These are phyloP conservation scores for Argyresthia albistria DNA, from an alignment of 2,888 invertebrate species.

Conservation along the genomic window DNA sequence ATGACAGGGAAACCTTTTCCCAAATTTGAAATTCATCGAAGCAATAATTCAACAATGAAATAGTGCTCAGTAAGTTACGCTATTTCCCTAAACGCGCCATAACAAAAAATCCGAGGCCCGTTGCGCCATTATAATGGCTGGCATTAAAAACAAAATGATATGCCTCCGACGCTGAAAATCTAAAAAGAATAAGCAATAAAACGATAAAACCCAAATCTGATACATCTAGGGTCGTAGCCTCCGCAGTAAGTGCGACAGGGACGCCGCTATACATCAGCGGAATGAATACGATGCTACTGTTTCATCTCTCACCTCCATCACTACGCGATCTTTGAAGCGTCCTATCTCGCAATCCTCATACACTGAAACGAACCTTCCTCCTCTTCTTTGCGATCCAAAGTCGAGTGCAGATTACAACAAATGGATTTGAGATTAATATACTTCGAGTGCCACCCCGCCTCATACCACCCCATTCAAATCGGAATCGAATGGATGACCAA, in stretches of 20 bases:
- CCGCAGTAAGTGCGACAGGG: slow-evolving; percentile 58
- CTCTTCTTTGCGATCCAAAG: slow-evolving; percentile 33
- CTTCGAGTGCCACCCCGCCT: slow-evolving; percentile 68
- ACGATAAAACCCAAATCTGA: slow-evolving; percentile 73
- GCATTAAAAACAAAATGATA: slow-evolving; percentile 72
- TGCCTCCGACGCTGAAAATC: slow-evolving; percentile 71
- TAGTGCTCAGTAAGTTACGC: slow-evolving; percentile 52
- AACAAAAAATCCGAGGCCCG: slow-evolving; percentile 56
- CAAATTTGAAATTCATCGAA: slow-evolving; percentile 16
- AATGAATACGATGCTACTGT: slow-evolving; percentile 70
- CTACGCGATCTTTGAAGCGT: slow-evolving; percentile 61
- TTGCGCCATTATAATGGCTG: slow-evolving; percentile 59
- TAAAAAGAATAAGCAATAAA: slow-evolving; percentile 74
- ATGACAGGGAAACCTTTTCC: too few species aligned
- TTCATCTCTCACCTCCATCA: slow-evolving; percentile 73
- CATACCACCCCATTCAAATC: slow-evolving; percentile 70
- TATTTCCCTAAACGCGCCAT: slow-evolving; percentile 57
- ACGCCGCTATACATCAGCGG: slow-evolving; percentile 55
- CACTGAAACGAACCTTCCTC: slow-evolving; percentile 49
- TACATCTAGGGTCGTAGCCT: slow-evolving; percentile 65
- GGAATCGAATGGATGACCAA: slow-evolving; percentile 74
- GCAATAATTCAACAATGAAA: slow-evolving; percentile 28
- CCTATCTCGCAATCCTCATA: slow-evolving; percentile 56
- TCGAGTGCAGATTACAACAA: slow-evolving; percentile 64
- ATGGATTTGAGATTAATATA: slow-evolving; percentile 73